Conservation (phyloP, 2,797 vertebrate species). For the Phrynocephalus forsythii region DNA sequence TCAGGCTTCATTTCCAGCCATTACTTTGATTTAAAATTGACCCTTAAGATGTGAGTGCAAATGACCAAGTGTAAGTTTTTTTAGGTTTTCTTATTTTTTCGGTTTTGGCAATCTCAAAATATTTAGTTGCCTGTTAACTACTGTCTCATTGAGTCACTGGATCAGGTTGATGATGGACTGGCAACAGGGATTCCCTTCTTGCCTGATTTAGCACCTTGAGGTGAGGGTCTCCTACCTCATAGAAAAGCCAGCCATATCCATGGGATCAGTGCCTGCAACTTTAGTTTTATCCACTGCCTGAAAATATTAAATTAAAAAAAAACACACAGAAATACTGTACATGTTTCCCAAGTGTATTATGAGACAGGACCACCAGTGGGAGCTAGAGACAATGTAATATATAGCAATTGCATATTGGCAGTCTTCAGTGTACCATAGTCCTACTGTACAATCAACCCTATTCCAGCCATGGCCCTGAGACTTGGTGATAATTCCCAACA, state of each 20-base stretch:
- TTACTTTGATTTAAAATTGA: neutral
- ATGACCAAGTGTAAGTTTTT: neutral
- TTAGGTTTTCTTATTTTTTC: neutral
- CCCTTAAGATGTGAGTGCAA: neutral
- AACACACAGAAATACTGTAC: no score
- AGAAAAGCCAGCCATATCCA: neutral
- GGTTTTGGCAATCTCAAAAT: neutral
- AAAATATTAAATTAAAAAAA: no score
- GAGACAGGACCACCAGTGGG: no score
- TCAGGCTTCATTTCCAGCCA: neutral
- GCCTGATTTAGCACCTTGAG: neutral
- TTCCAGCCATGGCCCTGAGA: neutral
- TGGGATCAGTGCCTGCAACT: no score
- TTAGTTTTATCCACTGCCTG: no score
- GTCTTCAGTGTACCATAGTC: no score
- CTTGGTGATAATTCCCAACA: neutral
- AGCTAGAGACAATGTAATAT: no score
- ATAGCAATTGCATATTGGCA: no score
- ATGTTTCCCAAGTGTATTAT: no score
- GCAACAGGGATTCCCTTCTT: neutral
- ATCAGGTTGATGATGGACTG: no score
- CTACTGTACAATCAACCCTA: neutral
- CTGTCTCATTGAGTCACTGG: neutral
- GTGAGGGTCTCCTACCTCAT: neutral
- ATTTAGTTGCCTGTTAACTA: neutral